phyloP scores from a whole-genome alignment of 2,797 vertebrate genomes.

The Monodelphis domestica region DNA sequence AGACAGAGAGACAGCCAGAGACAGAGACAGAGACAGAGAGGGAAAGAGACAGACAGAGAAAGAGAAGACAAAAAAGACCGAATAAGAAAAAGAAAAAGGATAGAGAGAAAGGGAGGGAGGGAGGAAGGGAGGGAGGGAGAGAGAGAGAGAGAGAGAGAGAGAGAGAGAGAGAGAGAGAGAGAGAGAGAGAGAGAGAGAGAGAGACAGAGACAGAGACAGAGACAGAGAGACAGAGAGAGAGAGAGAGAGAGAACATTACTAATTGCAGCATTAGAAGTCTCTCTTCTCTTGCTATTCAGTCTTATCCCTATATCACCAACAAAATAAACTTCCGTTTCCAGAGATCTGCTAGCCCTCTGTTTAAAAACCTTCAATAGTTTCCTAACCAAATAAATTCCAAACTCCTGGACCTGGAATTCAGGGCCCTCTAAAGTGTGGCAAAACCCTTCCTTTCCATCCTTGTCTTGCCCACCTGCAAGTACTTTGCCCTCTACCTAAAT shows the following conservation, averaged over 20 bases:
- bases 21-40: too few relatives aligned
- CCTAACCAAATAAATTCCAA: neutral
- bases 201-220: too few relatives aligned
- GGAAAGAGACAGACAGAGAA: too few relatives aligned
- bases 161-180: too few relatives aligned
- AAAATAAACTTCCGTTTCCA: neutral
- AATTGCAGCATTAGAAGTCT: neutral
- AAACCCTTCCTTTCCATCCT: neutral
- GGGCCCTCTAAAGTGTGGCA: neutral
- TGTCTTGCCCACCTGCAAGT: neutral
- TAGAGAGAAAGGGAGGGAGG: too few relatives aligned
- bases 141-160: too few relatives aligned
- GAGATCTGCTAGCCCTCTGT: neutral
- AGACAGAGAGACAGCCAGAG: neutral
- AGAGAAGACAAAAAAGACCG: neutral
- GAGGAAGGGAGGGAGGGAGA: too few relatives aligned
- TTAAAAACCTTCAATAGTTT: neutral
- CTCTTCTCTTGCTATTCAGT: neutral
- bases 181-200: neutral
- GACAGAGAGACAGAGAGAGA: too few relatives aligned
- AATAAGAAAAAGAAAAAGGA: neutral
- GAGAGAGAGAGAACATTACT: neutral
- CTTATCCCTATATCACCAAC: neutral
- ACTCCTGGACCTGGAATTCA: neutral
- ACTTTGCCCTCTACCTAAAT: neutral